phyloP scores from a whole-genome alignment of 2,888 invertebrate genomes.

The Heteromyza rotundicornis region DNA sequence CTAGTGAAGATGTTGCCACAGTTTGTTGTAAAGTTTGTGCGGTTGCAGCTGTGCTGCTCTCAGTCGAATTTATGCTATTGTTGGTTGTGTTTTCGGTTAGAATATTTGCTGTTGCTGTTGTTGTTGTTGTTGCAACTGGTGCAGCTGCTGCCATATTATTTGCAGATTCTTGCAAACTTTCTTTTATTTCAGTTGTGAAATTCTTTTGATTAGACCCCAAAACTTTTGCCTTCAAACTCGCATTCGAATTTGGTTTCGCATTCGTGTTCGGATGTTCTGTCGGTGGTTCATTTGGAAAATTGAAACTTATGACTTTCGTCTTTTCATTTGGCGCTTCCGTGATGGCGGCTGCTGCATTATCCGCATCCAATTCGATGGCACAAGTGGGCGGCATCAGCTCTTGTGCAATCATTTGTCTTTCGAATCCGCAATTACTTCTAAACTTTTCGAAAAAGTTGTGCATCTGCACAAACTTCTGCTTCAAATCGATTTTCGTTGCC shows the following conservation, averaged over 20 bases:
- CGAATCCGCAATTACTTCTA: conserved; percentile 33
- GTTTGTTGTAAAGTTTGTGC: neutral
- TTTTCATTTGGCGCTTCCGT: conserved; percentile 1
- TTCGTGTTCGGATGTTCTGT: neutral
- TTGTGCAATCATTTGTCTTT: conserved; percentile 10
- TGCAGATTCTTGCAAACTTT: conserved; percentile 20
- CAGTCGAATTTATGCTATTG: neutral
- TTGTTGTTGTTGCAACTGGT: conserved; percentile 13
- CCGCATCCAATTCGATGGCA: conserved; percentile 21
- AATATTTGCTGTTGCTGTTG: conserved; percentile 3
- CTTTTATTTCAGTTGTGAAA: conserved; percentile 16
- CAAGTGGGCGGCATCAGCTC: conserved; percentile 25
- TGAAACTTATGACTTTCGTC: conserved; percentile 25
- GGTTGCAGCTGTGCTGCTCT: neutral
- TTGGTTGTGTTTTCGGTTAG: neutral
- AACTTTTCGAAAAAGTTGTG: conserved; percentile 55
- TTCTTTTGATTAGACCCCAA: conserved; percentile 23
- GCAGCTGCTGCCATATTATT: conserved; percentile 19
- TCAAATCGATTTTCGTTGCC: conserved; percentile 43
- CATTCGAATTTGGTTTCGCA: conserved; percentile 3
- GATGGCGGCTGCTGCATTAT: neutral
- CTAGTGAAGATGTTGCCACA: conserved; percentile 46
- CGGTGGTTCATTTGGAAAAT: conserved; percentile 27
- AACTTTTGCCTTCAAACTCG: conserved; percentile 16
- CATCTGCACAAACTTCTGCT: conserved; percentile 50